Evolutionary conservation across 2,797 vertebrate genomes (phyloP).

Genomic region (Pangasius sanitwongsei): DNA sequence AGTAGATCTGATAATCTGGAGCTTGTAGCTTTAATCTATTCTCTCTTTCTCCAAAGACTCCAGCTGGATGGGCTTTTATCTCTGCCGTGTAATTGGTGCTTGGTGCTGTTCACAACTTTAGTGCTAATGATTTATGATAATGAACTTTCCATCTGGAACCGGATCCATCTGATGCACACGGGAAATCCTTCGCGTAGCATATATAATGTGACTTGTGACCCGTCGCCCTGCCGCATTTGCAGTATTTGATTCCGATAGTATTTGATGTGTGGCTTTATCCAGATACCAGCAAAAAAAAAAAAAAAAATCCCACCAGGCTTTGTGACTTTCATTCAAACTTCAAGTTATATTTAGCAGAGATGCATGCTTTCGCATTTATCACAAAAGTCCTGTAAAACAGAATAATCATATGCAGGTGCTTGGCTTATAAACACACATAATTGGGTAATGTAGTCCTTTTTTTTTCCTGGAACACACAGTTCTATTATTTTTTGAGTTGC

Average conservation of each 20-base stretch:
- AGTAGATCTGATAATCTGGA: neutral
- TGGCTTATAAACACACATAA: neutral
- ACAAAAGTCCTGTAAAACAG: neutral
- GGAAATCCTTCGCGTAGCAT: neutral
- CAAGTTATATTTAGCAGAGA: neutral
- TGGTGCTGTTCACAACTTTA: constrained; percentile 43
- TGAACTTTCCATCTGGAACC: constrained; percentile 32
- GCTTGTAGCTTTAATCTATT: neutral
- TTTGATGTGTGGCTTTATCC: neutral
- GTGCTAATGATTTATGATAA: constrained; percentile 42
- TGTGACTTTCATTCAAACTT: neutral
- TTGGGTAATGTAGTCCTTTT: neutral
- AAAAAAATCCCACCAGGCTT: neutral
- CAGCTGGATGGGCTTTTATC: too few species aligned
- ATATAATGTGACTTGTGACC: neutral
- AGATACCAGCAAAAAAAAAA: neutral
- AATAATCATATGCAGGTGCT: neutral
- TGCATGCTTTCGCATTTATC: neutral
- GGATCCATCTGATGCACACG: neutral
- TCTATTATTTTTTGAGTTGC: neutral
- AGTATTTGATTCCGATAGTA: constrained; percentile 4
- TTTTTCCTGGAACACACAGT: neutral
- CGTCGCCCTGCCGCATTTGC: neutral
- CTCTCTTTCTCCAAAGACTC: neutral
- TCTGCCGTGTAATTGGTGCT: neutral